Percentiles rank a stretch among this genome's conserved stretches.
Conservation (phyloP, 2,888 invertebrate species). For the Noctua pronuba region DNA sequence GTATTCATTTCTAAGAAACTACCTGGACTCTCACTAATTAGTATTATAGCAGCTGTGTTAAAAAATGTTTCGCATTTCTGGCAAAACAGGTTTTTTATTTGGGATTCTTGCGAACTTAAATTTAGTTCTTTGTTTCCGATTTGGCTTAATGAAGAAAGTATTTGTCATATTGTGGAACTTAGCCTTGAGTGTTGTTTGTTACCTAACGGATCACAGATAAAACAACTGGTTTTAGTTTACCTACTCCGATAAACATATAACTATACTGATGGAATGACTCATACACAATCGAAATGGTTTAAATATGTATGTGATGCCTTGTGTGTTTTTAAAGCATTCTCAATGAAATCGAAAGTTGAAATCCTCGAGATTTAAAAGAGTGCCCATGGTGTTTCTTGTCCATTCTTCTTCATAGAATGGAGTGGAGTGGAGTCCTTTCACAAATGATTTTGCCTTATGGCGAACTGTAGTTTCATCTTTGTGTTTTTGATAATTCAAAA, state of each 20-base stretch:
- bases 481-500: background rate
- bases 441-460: background rate
- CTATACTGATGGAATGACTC: background rate
- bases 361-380: background rate
- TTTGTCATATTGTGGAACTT: conserved; percentile 7
- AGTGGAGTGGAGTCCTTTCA: background rate
- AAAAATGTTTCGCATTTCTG: conserved; percentile 25
- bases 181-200: background rate
- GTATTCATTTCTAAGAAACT: conserved; percentile 42
- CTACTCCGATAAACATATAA: background rate
- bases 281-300: background rate
- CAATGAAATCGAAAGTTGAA: conserved; percentile 4
- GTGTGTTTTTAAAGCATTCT: background rate
- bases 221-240: background rate
- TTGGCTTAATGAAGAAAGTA: conserved; percentile 1
- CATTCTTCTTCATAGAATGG: background rate
- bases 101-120: conserved; percentile 1
- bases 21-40: conserved; percentile 46
- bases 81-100: conserved; percentile 17
- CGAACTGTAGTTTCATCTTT: background rate
- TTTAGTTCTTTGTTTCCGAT: conserved; percentile 6
- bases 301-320: background rate
- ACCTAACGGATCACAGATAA: conserved; percentile 3
- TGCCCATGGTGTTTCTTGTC: background rate
- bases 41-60: background rate